phyloP scores from a whole-genome alignment of 2,113 vertebrate species.

The Odontesthes bonariensis region DNA sequence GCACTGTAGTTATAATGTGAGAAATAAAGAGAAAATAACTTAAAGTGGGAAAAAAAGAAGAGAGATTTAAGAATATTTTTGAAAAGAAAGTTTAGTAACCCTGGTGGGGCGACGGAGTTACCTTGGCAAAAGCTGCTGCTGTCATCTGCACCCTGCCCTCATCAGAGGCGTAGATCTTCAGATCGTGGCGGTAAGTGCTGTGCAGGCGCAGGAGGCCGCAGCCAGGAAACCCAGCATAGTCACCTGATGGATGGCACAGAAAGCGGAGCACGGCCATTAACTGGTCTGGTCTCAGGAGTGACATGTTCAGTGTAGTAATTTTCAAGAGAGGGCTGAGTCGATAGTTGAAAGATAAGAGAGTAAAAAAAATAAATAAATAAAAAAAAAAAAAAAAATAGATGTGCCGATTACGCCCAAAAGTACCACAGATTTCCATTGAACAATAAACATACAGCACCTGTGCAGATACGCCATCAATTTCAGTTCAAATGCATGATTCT shows the following conservation, averaged over 20 bases:
- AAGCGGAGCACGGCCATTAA: constrained; percentile 1
- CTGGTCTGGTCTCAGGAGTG: background rate
- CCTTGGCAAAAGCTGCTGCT: constrained; percentile 97
- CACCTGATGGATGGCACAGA: constrained; percentile 80
- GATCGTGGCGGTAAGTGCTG: constrained; percentile 97
- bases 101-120: constrained; percentile 41
- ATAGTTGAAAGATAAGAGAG: constrained; percentile 3
- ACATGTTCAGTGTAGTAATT: background rate
- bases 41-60: no score
- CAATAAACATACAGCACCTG: constrained; percentile 13
- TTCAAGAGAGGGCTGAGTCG: background rate
- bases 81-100: background rate
- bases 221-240: constrained; percentile 97
- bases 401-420: constrained; percentile 46
- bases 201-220: constrained; percentile 96
- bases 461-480: constrained; percentile 53
- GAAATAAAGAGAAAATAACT: background rate
- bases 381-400: background rate
- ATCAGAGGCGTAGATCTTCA: constrained; percentile 98
- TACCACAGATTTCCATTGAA: constrained; percentile 21
- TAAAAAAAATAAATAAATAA: background rate
- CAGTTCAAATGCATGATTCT: constrained; percentile 50
- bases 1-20: background rate
- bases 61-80: no score
- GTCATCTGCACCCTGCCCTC: constrained; percentile 99